Percentiles rank a stretch among this genome's conserved stretches.
These are phyloP conservation scores for Echinometra lucunter DNA, from an alignment of 53 echinoderm and acorn worm species.

Conservation along the genomic window DNA sequence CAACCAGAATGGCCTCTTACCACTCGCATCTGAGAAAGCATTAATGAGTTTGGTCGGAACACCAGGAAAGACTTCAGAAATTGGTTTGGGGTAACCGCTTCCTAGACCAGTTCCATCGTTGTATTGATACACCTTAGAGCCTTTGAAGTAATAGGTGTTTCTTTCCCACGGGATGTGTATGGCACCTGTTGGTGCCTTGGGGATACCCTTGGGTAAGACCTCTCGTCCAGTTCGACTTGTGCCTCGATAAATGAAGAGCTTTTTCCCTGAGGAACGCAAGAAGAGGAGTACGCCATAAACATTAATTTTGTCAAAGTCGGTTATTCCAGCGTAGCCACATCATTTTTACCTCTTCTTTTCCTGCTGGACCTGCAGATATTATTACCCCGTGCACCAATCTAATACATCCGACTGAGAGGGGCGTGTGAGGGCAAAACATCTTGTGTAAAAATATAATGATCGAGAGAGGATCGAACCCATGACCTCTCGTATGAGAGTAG, in stretches of 20 bases:
- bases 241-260: conserved; percentile 63
- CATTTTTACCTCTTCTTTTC: no score
- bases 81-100: conserved; percentile 65
- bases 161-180: conserved; percentile 61
- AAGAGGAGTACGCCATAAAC: no score
- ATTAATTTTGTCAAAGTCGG: not conserved
- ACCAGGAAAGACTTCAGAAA: conserved; percentile 63
- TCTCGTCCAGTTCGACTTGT: not conserved
- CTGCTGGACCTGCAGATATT: no score
- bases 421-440: no score
- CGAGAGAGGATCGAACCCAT: no score
- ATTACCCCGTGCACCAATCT: no score
- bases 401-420: no score
- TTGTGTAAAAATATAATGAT: no score
- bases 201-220: conserved; percentile 48
- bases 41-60: conserved; percentile 62
- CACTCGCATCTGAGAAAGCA: conserved; percentile 67
- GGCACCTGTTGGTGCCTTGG: conserved; percentile 69
- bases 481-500: no score
- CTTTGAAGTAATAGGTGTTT: conserved; percentile 74
- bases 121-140: conserved; percentile 56
- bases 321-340: not conserved
- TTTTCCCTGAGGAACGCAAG: conserved; percentile 60
- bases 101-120: conserved; percentile 64
- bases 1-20: conserved; percentile 59